A percentile compares a stretch with the other conserved stretches of the same genome.
Evolutionary conservation across 2,113 vertebrate species (phyloP).

Genomic region (Numenius arquata): DNA sequence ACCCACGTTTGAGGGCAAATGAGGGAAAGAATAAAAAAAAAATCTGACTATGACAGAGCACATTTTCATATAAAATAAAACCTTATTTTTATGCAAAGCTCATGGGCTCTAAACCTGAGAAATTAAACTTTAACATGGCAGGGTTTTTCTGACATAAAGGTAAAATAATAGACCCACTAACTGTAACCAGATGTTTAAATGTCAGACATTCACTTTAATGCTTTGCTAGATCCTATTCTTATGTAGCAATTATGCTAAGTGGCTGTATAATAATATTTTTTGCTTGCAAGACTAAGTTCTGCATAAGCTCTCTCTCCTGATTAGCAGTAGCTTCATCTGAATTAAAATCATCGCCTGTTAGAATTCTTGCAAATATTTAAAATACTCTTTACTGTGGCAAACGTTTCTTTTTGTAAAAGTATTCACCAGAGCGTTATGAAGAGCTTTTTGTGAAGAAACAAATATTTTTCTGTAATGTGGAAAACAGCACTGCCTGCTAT

Average conservation of each 20-base stretch:
- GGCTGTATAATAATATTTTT: background rate
- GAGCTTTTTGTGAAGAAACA: background rate
- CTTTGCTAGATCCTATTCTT: constrained; percentile 23
- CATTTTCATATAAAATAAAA: constrained; percentile 23
- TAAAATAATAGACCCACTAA: constrained; percentile 30
- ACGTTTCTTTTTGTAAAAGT: background rate
- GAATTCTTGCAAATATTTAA: background rate
- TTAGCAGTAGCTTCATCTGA: background rate
- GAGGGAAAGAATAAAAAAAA: constrained; percentile 26
- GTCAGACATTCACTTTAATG: constrained; percentile 20
- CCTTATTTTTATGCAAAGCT: constrained; percentile 20
- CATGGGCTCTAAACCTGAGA: background rate
- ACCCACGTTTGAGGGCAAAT: constrained; percentile 31
- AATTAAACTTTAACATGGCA: background rate
- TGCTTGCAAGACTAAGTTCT: constrained; percentile 9
- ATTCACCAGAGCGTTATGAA: background rate
- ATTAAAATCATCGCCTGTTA: background rate
- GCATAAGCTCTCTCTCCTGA: background rate
- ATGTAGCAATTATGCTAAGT: constrained; percentile 16
- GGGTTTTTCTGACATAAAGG: background rate
- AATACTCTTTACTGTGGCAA: background rate
- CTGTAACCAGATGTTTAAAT: constrained; percentile 47
- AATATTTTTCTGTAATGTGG: background rate
- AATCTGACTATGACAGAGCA: constrained; percentile 11
- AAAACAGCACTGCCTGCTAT: background rate